Evolutionary conservation across 2,888 invertebrate species (phyloP), one percentile per base, ranked within the genome.

Genomic region (Coelopa pilipes): DNA sequence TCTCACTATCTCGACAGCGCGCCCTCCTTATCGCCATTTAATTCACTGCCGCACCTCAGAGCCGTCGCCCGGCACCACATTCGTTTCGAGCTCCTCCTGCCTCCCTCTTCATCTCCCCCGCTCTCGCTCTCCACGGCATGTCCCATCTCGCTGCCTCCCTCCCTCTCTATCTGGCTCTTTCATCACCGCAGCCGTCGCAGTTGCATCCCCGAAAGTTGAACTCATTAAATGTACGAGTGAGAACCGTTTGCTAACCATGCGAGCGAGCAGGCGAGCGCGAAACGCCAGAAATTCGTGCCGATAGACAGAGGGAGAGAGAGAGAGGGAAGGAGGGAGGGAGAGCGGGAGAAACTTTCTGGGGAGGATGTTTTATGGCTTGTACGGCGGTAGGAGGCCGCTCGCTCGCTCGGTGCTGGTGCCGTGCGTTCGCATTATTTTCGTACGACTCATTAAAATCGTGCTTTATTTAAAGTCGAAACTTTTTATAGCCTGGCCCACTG

Each of bases 131-230:
- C n/a, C n/a, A n/a, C n/a, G n/a, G n/a, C n/a, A n/a, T n/a, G n/a
- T n/a, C n/a, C n/a, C n/a, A n/a, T n/a, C n/a, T 34, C 34, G 2
- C 34, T 34, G 34, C 4, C 34, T 34, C 34, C 7, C 34, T 4
- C 7, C 7, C 34, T 34, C 34, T 34, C 34, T 34, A 34, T 34
- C 34, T 34, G 1, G 4, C 24, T 21, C 60, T 24, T 9, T 60
- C 60, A 7, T 60, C 21, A 60, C 19, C 19, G 34, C 12, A 49
- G 66, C 47, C 47, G 66, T 66, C 66, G 21, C 47, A 49, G 49
- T 66, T 21, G 66, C 66, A 50, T 66, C 66, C 66, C 24, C 49
- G 49, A 66, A 66, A 66, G 49, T 49, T 50, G 19, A 47, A 66
- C 66, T 66, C 66, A 49, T 66, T 66, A 66, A 66, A 66, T 19